phyloP scores from a whole-genome alignment of 1,140 invertebrate genomes.

The Maniola jurtina region DNA sequence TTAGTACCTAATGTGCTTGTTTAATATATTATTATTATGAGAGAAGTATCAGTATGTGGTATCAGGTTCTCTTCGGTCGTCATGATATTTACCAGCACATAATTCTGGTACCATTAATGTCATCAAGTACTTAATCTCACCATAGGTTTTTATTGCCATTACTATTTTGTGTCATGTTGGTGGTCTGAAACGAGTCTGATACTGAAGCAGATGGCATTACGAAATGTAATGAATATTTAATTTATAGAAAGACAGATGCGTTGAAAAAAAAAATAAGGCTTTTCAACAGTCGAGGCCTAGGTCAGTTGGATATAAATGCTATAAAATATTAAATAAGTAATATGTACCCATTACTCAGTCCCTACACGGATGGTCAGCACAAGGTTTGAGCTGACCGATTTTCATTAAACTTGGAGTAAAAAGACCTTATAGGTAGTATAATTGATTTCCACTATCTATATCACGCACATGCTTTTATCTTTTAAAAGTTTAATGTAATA shows the following conservation, averaged over 20 bases:
- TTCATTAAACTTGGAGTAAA: too few species aligned
- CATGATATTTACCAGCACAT: neutral
- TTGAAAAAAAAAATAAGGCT: neutral
- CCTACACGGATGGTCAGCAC: too few species aligned
- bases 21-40: neutral
- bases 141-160: constrained; percentile 17
- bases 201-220: constrained; percentile 15
- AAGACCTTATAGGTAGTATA: too few species aligned
- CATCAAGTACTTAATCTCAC: constrained; percentile 10
- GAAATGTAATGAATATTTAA: constrained; percentile 15
- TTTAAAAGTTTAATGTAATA: too few species aligned
- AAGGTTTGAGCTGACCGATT: too few species aligned
- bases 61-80: neutral
- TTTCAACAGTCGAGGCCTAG: neutral
- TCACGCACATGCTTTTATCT: too few species aligned
- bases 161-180: constrained; percentile 19
- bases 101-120: constrained; percentile 19
- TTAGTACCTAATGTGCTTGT: too few species aligned
- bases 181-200: constrained; percentile 10
- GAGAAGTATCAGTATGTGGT: too few species aligned
- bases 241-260: constrained; percentile 20
- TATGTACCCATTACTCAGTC: too few species aligned
- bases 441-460: too few species aligned
- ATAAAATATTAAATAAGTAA: neutral
- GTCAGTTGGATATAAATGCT: neutral